These are phyloP conservation scores for Linnaemya tessellans DNA, from an alignment of 2,888 invertebrate genomes.

Conservation along the genomic window DNA sequence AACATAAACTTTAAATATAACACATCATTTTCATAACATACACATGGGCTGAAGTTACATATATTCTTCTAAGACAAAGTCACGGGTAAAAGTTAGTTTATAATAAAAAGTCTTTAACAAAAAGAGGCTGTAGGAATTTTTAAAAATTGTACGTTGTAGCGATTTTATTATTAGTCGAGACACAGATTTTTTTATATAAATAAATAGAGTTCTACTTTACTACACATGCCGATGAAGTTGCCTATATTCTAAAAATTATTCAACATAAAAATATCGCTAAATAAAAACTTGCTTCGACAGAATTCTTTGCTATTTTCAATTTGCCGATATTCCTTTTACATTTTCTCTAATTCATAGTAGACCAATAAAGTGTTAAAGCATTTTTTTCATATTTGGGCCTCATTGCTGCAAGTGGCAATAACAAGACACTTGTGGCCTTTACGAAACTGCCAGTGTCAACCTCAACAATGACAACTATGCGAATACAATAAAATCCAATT, in stretches of 20 bases:
- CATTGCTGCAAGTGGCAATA: slow-evolving; percentile 50
- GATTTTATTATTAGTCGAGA: too few species aligned
- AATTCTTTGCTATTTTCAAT: not conserved
- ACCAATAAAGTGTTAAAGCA: slow-evolving; percentile 59
- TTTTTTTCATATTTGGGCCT: slow-evolving; percentile 4
- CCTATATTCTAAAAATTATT: not conserved
- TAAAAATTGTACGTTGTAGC: too few species aligned
- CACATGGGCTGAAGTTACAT: too few species aligned
- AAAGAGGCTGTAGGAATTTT: too few species aligned
- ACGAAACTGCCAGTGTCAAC: slow-evolving; percentile 30
- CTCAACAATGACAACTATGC: slow-evolving; percentile 42
- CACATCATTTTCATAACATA: too few species aligned
- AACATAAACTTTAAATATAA: too few species aligned
- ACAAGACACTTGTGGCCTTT: slow-evolving; percentile 72
- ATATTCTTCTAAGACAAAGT: too few species aligned
- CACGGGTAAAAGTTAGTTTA: too few species aligned
- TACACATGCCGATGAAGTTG: not conserved
- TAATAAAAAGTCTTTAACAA: too few species aligned
- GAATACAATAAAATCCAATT: slow-evolving; percentile 73
- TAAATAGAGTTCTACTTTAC: not conserved
- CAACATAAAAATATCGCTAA: not conserved
- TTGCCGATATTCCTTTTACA: not conserved
- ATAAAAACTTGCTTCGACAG: not conserved
- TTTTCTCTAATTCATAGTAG: slow-evolving; percentile 11
- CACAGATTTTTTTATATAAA: too few species aligned